These are phyloP conservation scores for Dicycla oo DNA, from an alignment of 2,888 invertebrate species.

Conservation along the genomic window DNA sequence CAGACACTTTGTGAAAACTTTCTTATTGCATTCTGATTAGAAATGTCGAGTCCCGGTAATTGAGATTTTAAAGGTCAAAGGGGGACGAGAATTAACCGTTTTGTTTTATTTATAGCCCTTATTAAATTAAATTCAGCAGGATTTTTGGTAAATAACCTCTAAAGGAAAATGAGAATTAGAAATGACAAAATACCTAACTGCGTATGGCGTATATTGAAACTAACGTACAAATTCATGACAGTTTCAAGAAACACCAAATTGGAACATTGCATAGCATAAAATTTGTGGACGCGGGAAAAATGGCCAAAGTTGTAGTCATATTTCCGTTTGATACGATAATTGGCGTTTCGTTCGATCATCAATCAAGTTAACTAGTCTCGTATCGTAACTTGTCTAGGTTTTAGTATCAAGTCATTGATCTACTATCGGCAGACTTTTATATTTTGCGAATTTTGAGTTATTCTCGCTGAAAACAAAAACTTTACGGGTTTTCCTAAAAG, in stretches of 20 bases:
- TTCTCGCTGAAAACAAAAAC: background rate
- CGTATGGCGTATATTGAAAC: slow-evolving; percentile 3
- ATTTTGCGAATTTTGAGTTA: background rate
- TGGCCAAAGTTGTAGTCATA: slow-evolving; percentile 41
- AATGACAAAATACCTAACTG: background rate
- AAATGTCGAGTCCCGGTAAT: slow-evolving; percentile 70
- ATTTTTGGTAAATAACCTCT: background rate
- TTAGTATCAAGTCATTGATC: slow-evolving; percentile 26
- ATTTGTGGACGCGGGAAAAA: slow-evolving; percentile 47
- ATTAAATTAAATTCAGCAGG: background rate
- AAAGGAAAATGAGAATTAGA: background rate
- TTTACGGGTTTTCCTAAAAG: slow-evolving; percentile 23
- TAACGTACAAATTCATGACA: slow-evolving; percentile 22
- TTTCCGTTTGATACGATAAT: slow-evolving; percentile 61
- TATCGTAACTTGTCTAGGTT: slow-evolving; percentile 30
- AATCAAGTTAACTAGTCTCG: slow-evolving; percentile 46
- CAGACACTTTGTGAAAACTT: slow-evolving; percentile 88
- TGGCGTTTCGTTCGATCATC: slow-evolving; percentile 54
- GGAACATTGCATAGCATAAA: slow-evolving; percentile 32
- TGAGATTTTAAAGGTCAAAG: slow-evolving; percentile 79
- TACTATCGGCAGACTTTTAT: slow-evolving; percentile 20
- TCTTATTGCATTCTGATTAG: slow-evolving; percentile 86
- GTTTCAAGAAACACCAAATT: slow-evolving; percentile 31
- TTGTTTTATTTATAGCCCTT: slow-evolving; percentile 42
- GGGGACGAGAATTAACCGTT: slow-evolving; percentile 65